Evolutionary conservation across 1,140 invertebrate genomes (phyloP).

Genomic region (Coptotermes formosanus): DNA sequence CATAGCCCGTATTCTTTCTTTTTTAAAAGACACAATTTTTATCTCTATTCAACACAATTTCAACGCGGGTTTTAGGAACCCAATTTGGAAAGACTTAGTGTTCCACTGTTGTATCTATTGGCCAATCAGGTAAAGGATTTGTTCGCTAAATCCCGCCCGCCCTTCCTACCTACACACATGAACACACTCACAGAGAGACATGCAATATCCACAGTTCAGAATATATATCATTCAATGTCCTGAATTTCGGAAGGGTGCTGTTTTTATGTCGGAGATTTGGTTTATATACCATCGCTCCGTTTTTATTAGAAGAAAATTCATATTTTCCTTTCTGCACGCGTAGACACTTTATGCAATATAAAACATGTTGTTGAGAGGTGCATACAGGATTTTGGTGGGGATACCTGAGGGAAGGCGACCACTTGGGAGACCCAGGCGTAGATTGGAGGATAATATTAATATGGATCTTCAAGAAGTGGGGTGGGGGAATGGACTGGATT

Average conservation of each 20-base stretch:
- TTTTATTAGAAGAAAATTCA: neutral
- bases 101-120: neutral
- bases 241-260: neutral
- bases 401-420: too few relatives aligned
- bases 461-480: too few relatives aligned
- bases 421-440: too few relatives aligned
- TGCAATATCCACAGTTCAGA: neutral
- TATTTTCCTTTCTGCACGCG: neutral
- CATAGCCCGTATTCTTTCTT: neutral
- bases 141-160: neutral
- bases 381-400: too few relatives aligned
- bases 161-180: neutral
- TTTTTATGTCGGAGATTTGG: neutral
- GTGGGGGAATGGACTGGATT: too few relatives aligned
- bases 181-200: neutral
- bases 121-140: slow-evolving; percentile 6
- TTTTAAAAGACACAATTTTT: neutral
- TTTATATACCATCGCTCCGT: neutral
- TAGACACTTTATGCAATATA: neutral
- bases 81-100: slow-evolving; percentile 4
- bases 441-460: too few relatives aligned
- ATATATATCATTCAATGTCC: neutral
- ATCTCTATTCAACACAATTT: neutral
- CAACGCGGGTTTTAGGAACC: neutral
- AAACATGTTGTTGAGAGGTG: neutral